phyloP scores from a whole-genome alignment of 2,888 invertebrate species.

The Perizoma flavofasciatum region DNA sequence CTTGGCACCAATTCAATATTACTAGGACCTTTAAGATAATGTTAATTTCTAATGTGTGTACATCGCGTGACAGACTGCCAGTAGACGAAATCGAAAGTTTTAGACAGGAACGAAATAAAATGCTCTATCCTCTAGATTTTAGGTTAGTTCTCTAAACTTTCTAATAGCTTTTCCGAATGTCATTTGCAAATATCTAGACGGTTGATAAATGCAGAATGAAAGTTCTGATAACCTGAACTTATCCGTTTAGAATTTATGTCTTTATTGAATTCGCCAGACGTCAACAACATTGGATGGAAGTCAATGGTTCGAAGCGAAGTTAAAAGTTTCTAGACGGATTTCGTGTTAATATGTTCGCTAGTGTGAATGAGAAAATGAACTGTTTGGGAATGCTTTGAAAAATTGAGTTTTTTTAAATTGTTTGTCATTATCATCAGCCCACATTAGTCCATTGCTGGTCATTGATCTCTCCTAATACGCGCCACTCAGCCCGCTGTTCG shows the following conservation, averaged over 20 bases:
- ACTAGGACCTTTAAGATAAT: too few species aligned
- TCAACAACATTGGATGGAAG: slow-evolving; percentile 43
- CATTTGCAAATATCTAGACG: slow-evolving; percentile 25
- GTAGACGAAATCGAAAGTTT: slow-evolving; percentile 2
- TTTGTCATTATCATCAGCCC: too few species aligned
- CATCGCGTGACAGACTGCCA: not conserved
- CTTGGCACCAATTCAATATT: too few species aligned
- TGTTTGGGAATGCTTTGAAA: not conserved
- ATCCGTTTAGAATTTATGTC: slow-evolving; percentile 26
- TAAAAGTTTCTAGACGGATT: slow-evolving; percentile 29
- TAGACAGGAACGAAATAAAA: not conserved
- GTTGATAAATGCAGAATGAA: slow-evolving; percentile 15
- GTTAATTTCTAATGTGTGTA: too few species aligned
- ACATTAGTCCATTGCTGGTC: too few species aligned
- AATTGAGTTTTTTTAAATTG: not conserved
- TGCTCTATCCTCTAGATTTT: not conserved
- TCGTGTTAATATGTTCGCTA: slow-evolving; percentile 18
- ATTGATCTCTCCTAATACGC: too few species aligned
- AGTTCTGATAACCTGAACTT: slow-evolving; percentile 24
- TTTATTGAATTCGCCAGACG: slow-evolving; percentile 37
- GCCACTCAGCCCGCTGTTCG: too few species aligned
- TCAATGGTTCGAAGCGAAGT: slow-evolving; percentile 15
- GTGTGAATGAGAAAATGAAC: not conserved
- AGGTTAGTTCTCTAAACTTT: slow-evolving; percentile 13
- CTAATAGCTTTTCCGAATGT: slow-evolving; percentile 18